These are phyloP conservation scores for Phengaris arion DNA, from an alignment of 2,888 invertebrate species.

Conservation along the genomic window DNA sequence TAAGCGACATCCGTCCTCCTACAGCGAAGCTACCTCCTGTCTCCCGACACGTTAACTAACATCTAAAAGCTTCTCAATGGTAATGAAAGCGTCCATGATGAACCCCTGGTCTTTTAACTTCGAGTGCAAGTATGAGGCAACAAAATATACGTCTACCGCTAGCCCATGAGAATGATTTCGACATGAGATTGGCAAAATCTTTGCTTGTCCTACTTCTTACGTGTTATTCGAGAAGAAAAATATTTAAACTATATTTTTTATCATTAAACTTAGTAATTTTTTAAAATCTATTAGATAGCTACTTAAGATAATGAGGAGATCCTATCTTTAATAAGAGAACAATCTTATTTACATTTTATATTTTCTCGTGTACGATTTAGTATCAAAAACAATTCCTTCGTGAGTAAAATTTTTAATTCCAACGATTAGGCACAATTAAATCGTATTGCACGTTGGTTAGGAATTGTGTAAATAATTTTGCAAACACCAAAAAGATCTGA, in stretches of 20 bases:
- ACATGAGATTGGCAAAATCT: not conserved
- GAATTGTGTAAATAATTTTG: conserved; percentile 27
- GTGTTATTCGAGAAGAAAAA: conserved; percentile 20
- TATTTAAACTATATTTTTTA: conserved; percentile 17
- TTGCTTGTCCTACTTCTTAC: conserved; percentile 18
- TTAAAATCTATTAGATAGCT: not conserved
- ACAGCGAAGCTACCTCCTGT: conserved; percentile 37
- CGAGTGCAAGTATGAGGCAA: conserved; percentile 65
- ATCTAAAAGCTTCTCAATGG: conserved; percentile 56
- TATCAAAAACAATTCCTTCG: conserved; percentile 19
- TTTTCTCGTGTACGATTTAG: conserved; percentile 11
- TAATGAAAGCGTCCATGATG: conserved; percentile 47
- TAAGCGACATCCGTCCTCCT: conserved; percentile 57
- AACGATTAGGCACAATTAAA: conserved; percentile 26
- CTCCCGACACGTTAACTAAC: conserved; percentile 31
- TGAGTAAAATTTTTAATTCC: conserved; percentile 5
- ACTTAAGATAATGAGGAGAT: conserved; percentile 15
- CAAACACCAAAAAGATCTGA: conserved; percentile 30
- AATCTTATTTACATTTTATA: conserved; percentile 1
- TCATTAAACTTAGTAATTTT: not conserved
- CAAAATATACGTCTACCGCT: conserved; percentile 47
- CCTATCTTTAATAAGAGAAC: conserved; percentile 6
- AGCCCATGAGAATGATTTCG: conserved; percentile 46
- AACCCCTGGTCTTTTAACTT: conserved; percentile 51
- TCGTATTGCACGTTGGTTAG: conserved; percentile 35